Conservation (phyloP, 1,140 invertebrate species). For the Drosophila leontia region DNA sequence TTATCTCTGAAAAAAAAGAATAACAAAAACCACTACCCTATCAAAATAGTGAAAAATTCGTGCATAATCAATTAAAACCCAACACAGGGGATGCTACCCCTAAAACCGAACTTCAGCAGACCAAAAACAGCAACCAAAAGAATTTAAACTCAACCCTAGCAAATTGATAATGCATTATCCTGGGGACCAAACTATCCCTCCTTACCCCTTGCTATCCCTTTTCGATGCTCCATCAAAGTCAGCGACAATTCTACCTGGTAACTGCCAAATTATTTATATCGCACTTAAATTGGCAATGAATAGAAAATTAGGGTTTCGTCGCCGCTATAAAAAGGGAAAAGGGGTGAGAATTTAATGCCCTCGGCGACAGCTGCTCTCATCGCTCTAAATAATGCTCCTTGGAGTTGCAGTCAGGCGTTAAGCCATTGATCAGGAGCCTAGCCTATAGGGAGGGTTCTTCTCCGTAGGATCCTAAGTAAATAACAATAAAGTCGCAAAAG, state of each 20-base stretch:
- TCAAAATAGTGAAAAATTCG: slow-evolving; percentile 59
- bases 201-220: slow-evolving; percentile 6
- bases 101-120: slow-evolving; percentile 13
- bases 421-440: slow-evolving; percentile 64
- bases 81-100: slow-evolving; percentile 37
- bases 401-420: slow-evolving; percentile 52
- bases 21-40: slow-evolving; percentile 55
- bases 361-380: slow-evolving; percentile 70
- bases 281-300: slow-evolving; percentile 81
- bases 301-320: slow-evolving; percentile 61
- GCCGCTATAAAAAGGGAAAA: slow-evolving; percentile 31
- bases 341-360: slow-evolving; percentile 58
- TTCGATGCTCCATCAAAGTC: slow-evolving; percentile 73
- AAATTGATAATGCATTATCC: slow-evolving; percentile 76
- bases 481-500: slow-evolving; percentile 55
- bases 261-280: slow-evolving; percentile 81
- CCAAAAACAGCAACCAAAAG: slow-evolving; percentile 27
- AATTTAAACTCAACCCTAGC: slow-evolving; percentile 75
- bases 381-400: slow-evolving; percentile 57
- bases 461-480: slow-evolving; percentile 65
- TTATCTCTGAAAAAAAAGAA: slow-evolving; percentile 1
- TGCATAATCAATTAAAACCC: slow-evolving; percentile 76
- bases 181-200: slow-evolving; percentile 15
- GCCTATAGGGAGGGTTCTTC: slow-evolving; percentile 21
- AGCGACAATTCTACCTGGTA: slow-evolving; percentile 64